Base-by-base conservation (phyloP, 2,888 invertebrate species). In the Troides aeacus region DNA sequence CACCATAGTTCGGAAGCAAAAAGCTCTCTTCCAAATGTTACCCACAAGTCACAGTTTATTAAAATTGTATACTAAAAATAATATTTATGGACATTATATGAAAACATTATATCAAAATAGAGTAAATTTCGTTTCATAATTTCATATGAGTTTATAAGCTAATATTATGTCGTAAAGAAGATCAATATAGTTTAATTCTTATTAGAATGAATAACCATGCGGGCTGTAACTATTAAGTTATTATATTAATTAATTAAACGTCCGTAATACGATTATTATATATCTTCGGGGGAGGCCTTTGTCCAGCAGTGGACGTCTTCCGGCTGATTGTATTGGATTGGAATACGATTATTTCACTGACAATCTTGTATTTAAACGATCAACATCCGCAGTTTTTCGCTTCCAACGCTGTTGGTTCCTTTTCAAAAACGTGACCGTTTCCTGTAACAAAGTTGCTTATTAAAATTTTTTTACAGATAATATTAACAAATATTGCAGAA, bases 381-480 rank as follows among this genome's bases (percentile, higher is more conserved):
- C 46, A 39, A 7, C 30, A 12, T 39, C 12, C 60, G 60, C 5
- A 1, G 18, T 62, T 60, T 46, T 66, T 36, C 61, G 61, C 24
- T 61, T 56, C 53, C 12, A 21, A 57, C 57, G 10, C 21, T 62
- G 21, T 50, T 53, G 23, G 18, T 24, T 57, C 21, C 46, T 62
- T 60, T 60, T 36, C 8, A 8, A 39, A 36, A 18, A 60, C 18
- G 30, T 60, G 7, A 36, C 36, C n/a, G 18, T 60, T 60, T 60
- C n/a, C 39, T 17, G 53, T 23, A 23, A 50, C 36, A 61, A 61
- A 53, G 61, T 23, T 53, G 61, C 50, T 36, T 60, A 61, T 53
- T 1, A 66, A 18, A 23, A 5, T 61, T 61, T 66, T 23, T 53
- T 61, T 23, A 61, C 61, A 67, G 46, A 67, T 67, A 57, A 67